A percentile compares a stretch with the other conserved stretches of the same genome.
These are phyloP conservation scores for Nymphalis c-album DNA, from an alignment of 2,888 invertebrate species.

Conservation along the genomic window DNA sequence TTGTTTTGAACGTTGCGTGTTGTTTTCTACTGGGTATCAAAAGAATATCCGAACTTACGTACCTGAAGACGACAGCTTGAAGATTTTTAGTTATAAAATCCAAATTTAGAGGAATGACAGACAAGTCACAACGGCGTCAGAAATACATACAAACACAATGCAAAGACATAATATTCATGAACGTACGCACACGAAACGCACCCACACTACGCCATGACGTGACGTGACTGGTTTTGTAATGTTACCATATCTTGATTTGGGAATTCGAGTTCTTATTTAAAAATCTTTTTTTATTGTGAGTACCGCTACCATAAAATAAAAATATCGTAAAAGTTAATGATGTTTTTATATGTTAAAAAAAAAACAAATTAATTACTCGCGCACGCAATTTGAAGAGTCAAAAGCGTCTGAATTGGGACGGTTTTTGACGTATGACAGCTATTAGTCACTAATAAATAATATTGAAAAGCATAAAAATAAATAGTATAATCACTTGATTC, in stretches of 20 bases:
- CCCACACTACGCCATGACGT: constrained; percentile 60
- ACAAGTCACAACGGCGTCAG: constrained; percentile 74
- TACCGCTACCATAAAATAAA: no score
- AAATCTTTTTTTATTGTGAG: neutral
- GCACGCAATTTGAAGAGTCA: no score
- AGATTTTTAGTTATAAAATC: constrained; percentile 78
- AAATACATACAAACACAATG: constrained; percentile 65
- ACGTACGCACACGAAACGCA: constrained; percentile 62
- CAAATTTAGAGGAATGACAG: constrained; percentile 72
- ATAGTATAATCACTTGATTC: no score
- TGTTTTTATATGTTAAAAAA: no score
- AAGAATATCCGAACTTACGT: constrained; percentile 55
- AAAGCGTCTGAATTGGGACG: no score
- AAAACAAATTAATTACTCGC: no score
- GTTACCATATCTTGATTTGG: constrained; percentile 23
- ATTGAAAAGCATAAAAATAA: no score
- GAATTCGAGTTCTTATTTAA: no score
- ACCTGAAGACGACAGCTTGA: constrained; percentile 75
- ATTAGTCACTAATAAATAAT: no score
- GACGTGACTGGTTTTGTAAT: constrained; percentile 59
- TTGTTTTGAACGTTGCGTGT: constrained; percentile 18
- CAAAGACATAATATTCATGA: constrained; percentile 49
- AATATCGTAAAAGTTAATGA: no score
- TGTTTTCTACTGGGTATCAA: constrained; percentile 30
- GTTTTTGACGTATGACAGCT: no score